Evolutionary conservation across 2,113 vertebrate genomes (phyloP), one percentile per base, ranked within the genome.

Genomic region (Pyrgilauda ruficollis): DNA sequence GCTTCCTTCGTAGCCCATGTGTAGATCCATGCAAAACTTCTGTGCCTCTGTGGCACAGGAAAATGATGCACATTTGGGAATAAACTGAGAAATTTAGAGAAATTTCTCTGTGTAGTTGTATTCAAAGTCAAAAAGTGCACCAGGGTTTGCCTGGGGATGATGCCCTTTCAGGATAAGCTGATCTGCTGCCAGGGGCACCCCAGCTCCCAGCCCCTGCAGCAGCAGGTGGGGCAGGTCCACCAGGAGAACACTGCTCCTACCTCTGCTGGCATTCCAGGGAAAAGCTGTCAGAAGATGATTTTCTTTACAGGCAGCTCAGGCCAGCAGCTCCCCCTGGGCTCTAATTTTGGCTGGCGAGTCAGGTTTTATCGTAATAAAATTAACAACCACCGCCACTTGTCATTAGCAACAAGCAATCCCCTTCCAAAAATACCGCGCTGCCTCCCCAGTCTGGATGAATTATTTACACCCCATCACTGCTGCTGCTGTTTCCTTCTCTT

Each of bases 281-380:
- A 58, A 13, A 75, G 56, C 44, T 75, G 44, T 17, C 61, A 84
- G 66, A 74, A 53, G 30, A 44, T 21, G 0, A 62, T 39, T 79
- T 55, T 64, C 22, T 59, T 59, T 10, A 33, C n/a, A 10, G 3
- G 16, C 50, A 56, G 41, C 70, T 85, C 81, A 78, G 41, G 26
- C 49, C 91, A 90, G 79, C 44, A 7, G 0, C 47, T 64, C 69
- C n/a, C 61, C 44, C 24, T 13, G 33, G 69, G 33, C 66, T 91
- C 66, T 41, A 9, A 91, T 75, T 89, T 20, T n/a, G 49, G 39
- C 66, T 68, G 37, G 61, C n/a, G n/a, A 87, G 55, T 47, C 56
- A 75, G 74, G n/a, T 87, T 95, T 76, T 64, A 55, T 78, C 46
- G n/a, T 43, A 16, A 72, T 16, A 64, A 87, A 87, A 94, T 91